Conservation (phyloP, 1,140 invertebrate species). For the Epicauta chinensis region DNA sequence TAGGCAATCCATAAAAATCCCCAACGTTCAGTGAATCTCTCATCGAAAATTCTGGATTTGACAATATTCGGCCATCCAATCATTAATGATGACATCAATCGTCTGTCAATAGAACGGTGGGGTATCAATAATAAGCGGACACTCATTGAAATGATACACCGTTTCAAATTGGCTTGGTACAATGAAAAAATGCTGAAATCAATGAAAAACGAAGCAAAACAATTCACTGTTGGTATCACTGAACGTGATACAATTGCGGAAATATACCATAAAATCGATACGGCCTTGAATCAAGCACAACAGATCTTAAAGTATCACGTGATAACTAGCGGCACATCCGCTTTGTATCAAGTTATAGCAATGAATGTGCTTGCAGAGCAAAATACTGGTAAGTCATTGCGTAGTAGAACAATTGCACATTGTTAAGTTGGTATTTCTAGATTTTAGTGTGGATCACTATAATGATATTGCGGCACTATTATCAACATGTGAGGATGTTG, state of each 20-base stretch:
- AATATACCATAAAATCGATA: constrained; percentile 41
- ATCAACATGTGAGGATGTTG: constrained; percentile 56
- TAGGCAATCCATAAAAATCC: constrained; percentile 12
- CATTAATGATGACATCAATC: constrained; percentile 47
- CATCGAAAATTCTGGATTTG: constrained; percentile 42
- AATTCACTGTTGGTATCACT: constrained; percentile 23
- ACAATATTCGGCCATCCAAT: constrained; percentile 54
- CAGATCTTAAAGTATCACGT: constrained; percentile 38
- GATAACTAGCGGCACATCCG: constrained; percentile 42
- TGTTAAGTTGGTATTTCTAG: constrained; percentile 40
- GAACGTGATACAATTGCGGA: constrained; percentile 26
- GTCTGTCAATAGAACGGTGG: constrained; percentile 42
- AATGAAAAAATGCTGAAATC: not conserved
- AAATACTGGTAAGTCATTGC: constrained; percentile 40
- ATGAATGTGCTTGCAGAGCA: constrained; percentile 49
- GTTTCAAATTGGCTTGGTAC: not conserved
- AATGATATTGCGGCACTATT: constrained; percentile 57
- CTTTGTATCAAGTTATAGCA: constrained; percentile 49
- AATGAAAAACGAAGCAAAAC: constrained; percentile 10
- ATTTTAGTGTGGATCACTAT: constrained; percentile 53
- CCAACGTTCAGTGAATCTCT: constrained; percentile 16
- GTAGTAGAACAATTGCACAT: no score
- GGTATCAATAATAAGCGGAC: constrained; percentile 23
- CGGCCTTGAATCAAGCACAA: constrained; percentile 9
- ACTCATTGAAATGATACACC: not conserved